A percentile compares a stretch with the other conserved stretches of the same genome.
These are phyloP conservation scores for Chrysolina haemoptera DNA, from an alignment of 2,888 invertebrate genomes.

Conservation along the genomic window DNA sequence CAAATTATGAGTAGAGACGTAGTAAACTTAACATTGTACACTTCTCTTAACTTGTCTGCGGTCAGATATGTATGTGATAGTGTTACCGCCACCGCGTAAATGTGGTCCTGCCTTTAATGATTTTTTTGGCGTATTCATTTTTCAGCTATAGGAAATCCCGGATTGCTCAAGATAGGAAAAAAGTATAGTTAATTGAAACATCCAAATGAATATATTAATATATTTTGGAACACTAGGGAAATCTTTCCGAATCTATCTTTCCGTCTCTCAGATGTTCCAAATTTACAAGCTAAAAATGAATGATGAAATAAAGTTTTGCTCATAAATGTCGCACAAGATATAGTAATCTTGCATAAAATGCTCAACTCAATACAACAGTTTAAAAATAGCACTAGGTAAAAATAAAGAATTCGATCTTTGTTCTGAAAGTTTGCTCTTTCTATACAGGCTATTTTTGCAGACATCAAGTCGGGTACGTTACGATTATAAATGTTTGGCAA, in stretches of 20 bases:
- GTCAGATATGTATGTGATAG: no score
- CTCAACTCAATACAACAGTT: constrained; percentile 12
- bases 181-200: not conserved
- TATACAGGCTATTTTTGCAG: not conserved
- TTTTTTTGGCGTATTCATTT: no score
- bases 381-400: not conserved
- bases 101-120: no score
- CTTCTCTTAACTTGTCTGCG: no score
- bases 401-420: constrained; percentile 8
- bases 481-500: constrained; percentile 3
- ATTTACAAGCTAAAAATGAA: constrained; percentile 1
- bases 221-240: not conserved
- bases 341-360: constrained; percentile 14
- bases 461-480: not conserved
- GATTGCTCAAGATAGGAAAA: no score
- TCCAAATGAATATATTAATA: not conserved
- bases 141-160: no score
- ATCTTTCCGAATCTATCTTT: not conserved
- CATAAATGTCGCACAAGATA: constrained; percentile 20
- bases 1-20: no score
- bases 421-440: not conserved
- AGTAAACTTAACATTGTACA: no score
- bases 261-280: no score
- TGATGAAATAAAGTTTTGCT: constrained; percentile 8
- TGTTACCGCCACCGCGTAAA: no score